These are phyloP conservation scores for Ichneumoninae sp. DNA, from an alignment of 2,888 invertebrate genomes.

Conservation along the genomic window DNA sequence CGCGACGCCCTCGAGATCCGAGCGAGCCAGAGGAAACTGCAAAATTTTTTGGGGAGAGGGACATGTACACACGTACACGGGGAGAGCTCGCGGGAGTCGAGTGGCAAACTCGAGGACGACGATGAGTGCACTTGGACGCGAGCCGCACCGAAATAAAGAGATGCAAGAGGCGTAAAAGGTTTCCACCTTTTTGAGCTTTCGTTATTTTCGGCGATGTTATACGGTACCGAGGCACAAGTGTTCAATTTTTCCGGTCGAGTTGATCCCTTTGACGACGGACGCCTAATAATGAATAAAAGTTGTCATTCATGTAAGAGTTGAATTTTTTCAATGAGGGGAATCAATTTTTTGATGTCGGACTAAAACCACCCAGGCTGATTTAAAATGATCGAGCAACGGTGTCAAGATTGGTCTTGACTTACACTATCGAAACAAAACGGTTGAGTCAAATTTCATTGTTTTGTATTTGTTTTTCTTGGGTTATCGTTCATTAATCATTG, in stretches of 20 bases:
- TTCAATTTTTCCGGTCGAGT: constrained; percentile 47
- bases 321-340: not conserved
- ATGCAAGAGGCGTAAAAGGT: constrained; percentile 71
- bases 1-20: constrained; percentile 42
- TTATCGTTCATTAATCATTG: not conserved
- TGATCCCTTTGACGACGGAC: constrained; percentile 48
- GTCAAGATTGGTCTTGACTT: not conserved
- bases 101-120: constrained; percentile 60
- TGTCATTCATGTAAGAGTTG: not conserved
- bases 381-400: not conserved
- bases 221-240: constrained; percentile 28
- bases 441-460: not conserved
- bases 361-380: not conserved
- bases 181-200: constrained; percentile 71
- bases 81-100: constrained; percentile 62
- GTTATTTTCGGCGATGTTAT: constrained; percentile 44
- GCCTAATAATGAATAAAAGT: constrained; percentile 34
- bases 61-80: not conserved
- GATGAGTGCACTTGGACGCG: constrained; percentile 67
- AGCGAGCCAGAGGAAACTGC: constrained; percentile 27
- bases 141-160: constrained; percentile 49
- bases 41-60: constrained; percentile 32
- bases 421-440: not conserved
- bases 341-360: not conserved
- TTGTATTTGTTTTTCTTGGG: not conserved